Evolutionary conservation across 2,888 invertebrate genomes (phyloP).

Genomic region (Brachycybe producta): DNA sequence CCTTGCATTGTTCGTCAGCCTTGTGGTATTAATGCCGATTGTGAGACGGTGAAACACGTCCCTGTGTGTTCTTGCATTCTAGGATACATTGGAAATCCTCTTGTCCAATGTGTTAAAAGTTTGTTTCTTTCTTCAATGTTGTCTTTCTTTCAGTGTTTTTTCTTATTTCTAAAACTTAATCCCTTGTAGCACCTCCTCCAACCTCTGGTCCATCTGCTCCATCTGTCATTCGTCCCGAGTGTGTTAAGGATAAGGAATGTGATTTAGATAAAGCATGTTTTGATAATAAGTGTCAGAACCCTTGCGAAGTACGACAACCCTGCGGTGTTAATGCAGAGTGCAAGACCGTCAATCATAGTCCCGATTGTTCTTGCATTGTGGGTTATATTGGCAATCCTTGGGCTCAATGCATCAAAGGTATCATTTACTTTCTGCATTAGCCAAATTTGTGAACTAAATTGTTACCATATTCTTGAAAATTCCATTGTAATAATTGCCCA

Average conservation of each 20-base stretch:
- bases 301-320: conserved; percentile 60
- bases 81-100: conserved; percentile 69
- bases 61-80: conserved; percentile 78
- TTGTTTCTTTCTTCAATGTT: neutral
- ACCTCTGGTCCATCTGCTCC: conserved; percentile 3
- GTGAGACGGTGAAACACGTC: conserved; percentile 56
- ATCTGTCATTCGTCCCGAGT: conserved; percentile 52
- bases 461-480: too few relatives aligned
- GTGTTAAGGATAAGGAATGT: conserved; percentile 74
- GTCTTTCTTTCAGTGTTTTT: neutral
- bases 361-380: conserved; percentile 57
- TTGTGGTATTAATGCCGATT: conserved; percentile 71
- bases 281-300: conserved; percentile 56
- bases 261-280: conserved; percentile 40
- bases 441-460: too few relatives aligned
- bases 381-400: conserved; percentile 66
- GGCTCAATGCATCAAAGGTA: conserved; percentile 30
- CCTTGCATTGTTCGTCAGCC: conserved; percentile 35
- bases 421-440: too few relatives aligned
- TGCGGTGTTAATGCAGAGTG: conserved; percentile 64
- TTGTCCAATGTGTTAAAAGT: conserved; percentile 43
- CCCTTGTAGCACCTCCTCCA: conserved; percentile 1
- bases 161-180: neutral
- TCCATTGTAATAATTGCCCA: too few relatives aligned
- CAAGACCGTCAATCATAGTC: conserved; percentile 59